Evolutionary conservation across 2,113 vertebrate genomes (phyloP).

Genomic region (Oenanthe oenanthe): DNA sequence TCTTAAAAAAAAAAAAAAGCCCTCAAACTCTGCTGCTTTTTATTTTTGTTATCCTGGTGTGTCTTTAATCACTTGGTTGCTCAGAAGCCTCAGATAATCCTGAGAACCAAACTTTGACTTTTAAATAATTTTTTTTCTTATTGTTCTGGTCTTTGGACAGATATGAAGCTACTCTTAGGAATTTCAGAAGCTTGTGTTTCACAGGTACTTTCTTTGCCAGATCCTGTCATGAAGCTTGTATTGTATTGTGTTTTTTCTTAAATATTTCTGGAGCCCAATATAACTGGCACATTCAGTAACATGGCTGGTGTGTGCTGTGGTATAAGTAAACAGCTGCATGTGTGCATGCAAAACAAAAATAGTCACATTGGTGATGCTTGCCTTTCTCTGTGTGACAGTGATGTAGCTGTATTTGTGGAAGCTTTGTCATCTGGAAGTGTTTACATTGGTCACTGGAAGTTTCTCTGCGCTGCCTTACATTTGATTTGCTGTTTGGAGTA

Average conservation of each 20-base stretch:
- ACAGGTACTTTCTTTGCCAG: slow-evolving; percentile 46
- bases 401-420: slow-evolving; percentile 54
- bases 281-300: slow-evolving; percentile 31
- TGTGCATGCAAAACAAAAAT: slow-evolving; percentile 52
- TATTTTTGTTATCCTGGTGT: slow-evolving; percentile 7
- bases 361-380: slow-evolving; percentile 54
- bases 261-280: slow-evolving; percentile 17
- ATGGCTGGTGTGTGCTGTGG: slow-evolving; percentile 2
- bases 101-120: slow-evolving; percentile 5
- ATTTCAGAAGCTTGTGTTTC: slow-evolving; percentile 65
- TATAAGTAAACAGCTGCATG: slow-evolving; percentile 50
- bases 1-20: neutral
- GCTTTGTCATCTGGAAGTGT: slow-evolving; percentile 46
- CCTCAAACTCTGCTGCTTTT: slow-evolving; percentile 44
- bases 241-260: slow-evolving; percentile 17
- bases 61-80: slow-evolving; percentile 45
- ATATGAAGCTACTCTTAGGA: slow-evolving; percentile 59
- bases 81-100: slow-evolving; percentile 17
- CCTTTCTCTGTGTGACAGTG: slow-evolving; percentile 51
- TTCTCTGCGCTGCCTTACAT: slow-evolving; percentile 45
- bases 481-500: slow-evolving; percentile 42
- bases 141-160: neutral
- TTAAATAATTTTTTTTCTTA: neutral
- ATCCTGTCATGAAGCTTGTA: slow-evolving; percentile 17
- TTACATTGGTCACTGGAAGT: slow-evolving; percentile 37